Conservation (phyloP, 2,888 invertebrate genomes). For the Neria commutata region DNA sequence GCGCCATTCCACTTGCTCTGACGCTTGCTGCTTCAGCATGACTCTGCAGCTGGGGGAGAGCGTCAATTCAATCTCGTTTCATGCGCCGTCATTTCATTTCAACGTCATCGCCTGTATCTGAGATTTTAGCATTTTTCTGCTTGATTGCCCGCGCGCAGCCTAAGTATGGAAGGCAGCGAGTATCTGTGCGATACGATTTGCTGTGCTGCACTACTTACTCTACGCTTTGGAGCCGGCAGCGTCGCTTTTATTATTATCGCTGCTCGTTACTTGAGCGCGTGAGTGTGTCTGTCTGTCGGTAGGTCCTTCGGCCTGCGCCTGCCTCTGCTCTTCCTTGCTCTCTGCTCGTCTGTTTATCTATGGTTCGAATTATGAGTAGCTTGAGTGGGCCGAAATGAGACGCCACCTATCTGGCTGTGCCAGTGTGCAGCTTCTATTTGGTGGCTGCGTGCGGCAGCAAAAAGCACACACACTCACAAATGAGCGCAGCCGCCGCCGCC, state of each 20-base stretch:
- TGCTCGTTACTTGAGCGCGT: not conserved
- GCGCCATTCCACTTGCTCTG: no score
- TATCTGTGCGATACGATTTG: conserved; percentile 46
- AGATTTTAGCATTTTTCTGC: conserved; percentile 47
- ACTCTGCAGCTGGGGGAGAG: not conserved
- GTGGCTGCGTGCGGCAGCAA: not conserved
- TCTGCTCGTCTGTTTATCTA: conserved; percentile 4
- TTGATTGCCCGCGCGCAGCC: conserved; percentile 43
- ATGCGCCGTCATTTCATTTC: not conserved
- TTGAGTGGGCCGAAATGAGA: conserved; percentile 8
- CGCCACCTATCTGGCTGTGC: no score
- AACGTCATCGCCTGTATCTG: not conserved
- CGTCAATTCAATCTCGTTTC: not conserved
- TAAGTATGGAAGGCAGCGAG: no score
- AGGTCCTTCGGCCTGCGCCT: no score
- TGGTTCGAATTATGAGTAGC: conserved; percentile 14
- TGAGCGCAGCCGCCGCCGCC: not conserved
- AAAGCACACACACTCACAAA: not conserved
- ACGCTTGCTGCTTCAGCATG: no score
- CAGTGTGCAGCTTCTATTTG: not conserved
- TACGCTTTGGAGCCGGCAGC: no score
- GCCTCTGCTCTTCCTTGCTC: no score
- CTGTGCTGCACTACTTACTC: not conserved
- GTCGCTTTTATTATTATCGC: not conserved
- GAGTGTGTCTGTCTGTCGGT: no score